Evolutionary conservation across 2,888 invertebrate genomes (phyloP).

Genomic region (Pyralis farinalis): DNA sequence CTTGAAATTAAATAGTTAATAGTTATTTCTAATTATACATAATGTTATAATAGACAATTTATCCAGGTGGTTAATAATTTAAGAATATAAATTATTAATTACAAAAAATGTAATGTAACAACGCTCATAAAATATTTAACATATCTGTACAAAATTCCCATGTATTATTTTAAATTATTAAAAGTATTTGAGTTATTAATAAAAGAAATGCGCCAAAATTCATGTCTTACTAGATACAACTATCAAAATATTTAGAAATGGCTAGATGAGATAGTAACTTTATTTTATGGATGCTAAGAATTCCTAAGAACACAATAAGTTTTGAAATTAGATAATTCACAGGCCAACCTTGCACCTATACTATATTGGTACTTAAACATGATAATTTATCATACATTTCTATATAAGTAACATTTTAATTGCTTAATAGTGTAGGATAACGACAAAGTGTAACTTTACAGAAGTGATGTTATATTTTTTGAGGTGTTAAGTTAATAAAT

Average conservation of each 20-base stretch:
- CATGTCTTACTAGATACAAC: no score
- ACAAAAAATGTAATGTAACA: neutral
- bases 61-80: neutral
- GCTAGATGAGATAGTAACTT: no score
- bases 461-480: slow-evolving; percentile 2
- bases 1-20: slow-evolving; percentile 29
- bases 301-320: no score
- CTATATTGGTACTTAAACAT: no score
- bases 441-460: neutral
- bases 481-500: neutral
- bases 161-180: slow-evolving; percentile 1
- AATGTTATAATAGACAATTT: neutral
- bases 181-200: neutral
- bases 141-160: slow-evolving; percentile 8
- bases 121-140: slow-evolving; percentile 5
- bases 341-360: no score
- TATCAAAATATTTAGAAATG: no score
- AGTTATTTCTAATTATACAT: slow-evolving; percentile 7
- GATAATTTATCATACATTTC: neutral
- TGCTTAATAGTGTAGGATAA: slow-evolving; percentile 1
- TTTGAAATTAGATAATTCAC: no score
- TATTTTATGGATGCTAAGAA: no score
- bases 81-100: no score
- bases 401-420: neutral
- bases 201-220: neutral